These are phyloP conservation scores for Ptiloglossa arizonensis DNA, from an alignment of 1,140 invertebrate genomes.

Conservation along the genomic window DNA sequence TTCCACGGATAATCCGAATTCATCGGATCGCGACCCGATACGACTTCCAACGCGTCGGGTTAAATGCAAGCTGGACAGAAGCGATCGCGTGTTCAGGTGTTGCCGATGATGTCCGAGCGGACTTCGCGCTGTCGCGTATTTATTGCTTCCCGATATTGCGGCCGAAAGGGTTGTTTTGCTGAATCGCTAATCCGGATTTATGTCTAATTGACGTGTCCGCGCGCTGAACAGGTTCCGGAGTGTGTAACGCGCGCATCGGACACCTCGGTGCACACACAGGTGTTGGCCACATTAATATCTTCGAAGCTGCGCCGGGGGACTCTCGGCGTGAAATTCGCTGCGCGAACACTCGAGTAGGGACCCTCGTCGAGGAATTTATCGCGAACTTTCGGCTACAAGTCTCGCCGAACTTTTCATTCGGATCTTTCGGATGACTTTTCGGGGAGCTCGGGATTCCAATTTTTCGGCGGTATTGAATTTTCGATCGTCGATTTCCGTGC, in stretches of 20 bases:
- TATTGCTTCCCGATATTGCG: not conserved
- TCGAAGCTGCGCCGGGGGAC: too few relatives aligned
- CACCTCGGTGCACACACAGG: not conserved
- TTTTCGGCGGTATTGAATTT: too few relatives aligned
- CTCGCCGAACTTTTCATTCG: too few relatives aligned
- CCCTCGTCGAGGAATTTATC: too few relatives aligned
- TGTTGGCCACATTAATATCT: not conserved
- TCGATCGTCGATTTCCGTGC: too few relatives aligned
- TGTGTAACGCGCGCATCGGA: not conserved
- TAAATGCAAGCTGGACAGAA: slow-evolving; percentile 17
- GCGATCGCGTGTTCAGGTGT: not conserved
- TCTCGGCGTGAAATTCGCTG: too few relatives aligned
- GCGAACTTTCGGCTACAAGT: too few relatives aligned
- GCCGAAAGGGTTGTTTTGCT: slow-evolving; percentile 12
- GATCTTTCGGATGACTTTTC: too few relatives aligned
- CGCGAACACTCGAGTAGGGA: too few relatives aligned
- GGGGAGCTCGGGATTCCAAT: too few relatives aligned
- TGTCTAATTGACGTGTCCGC: not conserved
- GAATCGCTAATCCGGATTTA: slow-evolving; percentile 18
- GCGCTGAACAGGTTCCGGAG: not conserved
- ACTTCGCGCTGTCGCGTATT: slow-evolving; percentile 22
- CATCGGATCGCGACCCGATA: slow-evolving; percentile 33
- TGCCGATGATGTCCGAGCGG: slow-evolving; percentile 1
- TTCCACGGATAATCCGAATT: slow-evolving; percentile 40
- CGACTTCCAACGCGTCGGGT: not conserved